Evolutionary conservation across 2,797 vertebrate species (phyloP), one percentile per base, ranked within the genome.

Genomic region (Tokudaia muenninki): DNA sequence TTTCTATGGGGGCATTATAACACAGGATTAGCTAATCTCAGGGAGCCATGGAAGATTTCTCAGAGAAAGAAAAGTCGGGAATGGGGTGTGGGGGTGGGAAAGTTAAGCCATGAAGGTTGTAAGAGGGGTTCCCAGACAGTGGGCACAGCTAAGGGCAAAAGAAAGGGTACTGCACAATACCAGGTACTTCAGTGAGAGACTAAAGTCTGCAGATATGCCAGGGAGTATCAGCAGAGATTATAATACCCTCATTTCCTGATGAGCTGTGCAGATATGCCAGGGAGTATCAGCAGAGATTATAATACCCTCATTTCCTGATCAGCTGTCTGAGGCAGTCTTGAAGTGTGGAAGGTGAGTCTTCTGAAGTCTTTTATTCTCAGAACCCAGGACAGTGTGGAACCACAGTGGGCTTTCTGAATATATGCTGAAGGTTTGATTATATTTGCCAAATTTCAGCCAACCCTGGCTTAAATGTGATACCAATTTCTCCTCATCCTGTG

Each of bases 401-500:
- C 14, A 26, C 31, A 50, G 88, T 26, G 47, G 57, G 65, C 57
- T 87, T 63, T 92, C 61, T 57, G 52, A 90, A 82, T 9, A 22
- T 41, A 70, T 67, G 78, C 4, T n/a, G 79, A 89, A 47, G 41
- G 44, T 31, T 41, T 67, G 37, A 83, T 55, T n/a, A 55, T 7
- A 61, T 44, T 24, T 94, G 77, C 21, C 52, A 67, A 88, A 92
- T 83, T 75, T 70, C 72, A 82, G 86, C 37, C 92, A 37, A 59
- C 44, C 12, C 61, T 52, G 24, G 8, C n/a, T 91, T 37, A 72
- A 61, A 59, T 5, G 3, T 63, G 65, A 57, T 83, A 75, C 82
- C 86, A 87, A 26, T 63, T 87, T 94, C 87, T 93, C 67, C 50
- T 93, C 29, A 78, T 92, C 90, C 31, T 57, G 12, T 86, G 87